Conservation (phyloP, 2,113 vertebrate species). For the Psittacara wagleri region DNA sequence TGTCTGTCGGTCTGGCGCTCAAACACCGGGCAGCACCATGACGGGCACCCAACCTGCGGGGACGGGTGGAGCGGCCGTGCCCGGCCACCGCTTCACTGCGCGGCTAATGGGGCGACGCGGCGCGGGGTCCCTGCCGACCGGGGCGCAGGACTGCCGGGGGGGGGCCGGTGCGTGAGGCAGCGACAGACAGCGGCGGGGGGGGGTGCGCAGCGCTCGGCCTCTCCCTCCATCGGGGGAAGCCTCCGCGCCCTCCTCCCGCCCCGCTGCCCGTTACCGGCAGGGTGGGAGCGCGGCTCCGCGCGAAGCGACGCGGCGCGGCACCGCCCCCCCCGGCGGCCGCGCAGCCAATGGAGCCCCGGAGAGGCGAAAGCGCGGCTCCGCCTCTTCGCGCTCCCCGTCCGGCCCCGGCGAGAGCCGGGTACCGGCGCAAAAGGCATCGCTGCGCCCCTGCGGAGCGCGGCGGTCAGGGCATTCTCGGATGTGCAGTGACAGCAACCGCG, state of each 20-base stretch:
- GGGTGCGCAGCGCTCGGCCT: neutral
- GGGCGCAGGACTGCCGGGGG: neutral
- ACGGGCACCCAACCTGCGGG: constrained; percentile 29
- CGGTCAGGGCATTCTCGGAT: neutral
- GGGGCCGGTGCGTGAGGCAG: neutral
- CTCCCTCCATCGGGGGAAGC: neutral
- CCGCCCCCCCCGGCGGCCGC: constrained; percentile 49
- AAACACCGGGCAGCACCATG: constrained; percentile 11
- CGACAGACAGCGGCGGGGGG: neutral
- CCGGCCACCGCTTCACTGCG: neutral
- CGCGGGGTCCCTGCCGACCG: neutral
- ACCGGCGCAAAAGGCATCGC: neutral
- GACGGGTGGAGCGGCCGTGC: constrained; percentile 21
- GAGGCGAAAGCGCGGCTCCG: neutral
- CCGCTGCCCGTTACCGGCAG: neutral
- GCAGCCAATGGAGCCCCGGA: constrained; percentile 80
- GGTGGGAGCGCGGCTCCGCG: neutral
- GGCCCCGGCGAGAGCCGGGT: too few relatives aligned
- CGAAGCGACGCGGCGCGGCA: neutral
- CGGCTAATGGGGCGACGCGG: neutral
- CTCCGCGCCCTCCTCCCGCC: neutral
- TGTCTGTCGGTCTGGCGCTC: neutral
- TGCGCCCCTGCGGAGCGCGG: neutral
- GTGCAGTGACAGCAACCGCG: neutral
- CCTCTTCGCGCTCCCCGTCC: neutral